Evolutionary conservation across 2,113 vertebrate genomes (phyloP).

Genomic region (Hemiprocne comata): DNA sequence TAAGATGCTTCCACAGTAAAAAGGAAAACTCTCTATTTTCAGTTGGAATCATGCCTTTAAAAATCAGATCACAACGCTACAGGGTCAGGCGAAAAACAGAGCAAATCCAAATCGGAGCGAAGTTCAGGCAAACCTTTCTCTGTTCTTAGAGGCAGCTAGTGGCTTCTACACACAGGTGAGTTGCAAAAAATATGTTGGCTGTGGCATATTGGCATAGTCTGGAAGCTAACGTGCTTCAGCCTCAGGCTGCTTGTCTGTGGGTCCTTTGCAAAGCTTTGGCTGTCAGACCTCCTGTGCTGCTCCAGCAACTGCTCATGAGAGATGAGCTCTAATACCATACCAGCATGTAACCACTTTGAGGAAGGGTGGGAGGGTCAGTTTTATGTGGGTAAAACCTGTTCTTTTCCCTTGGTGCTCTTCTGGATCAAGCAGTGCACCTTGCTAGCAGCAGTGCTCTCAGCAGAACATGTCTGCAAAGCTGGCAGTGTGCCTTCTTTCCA

Average conservation of each 20-base stretch:
- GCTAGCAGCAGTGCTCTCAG: background rate
- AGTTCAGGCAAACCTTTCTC: constrained; percentile 96
- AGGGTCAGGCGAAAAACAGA: constrained; percentile 98
- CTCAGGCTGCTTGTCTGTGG: accelerated
- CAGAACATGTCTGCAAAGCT: background rate
- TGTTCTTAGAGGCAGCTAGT: constrained; percentile 97
- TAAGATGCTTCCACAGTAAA: constrained; percentile 56
- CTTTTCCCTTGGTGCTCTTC: background rate
- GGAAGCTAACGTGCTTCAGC: background rate
- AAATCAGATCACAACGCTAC: constrained; percentile 98
- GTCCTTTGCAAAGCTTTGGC: background rate
- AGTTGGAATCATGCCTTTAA: constrained; percentile 99
- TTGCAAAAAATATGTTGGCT: background rate
- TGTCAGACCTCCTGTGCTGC: background rate
- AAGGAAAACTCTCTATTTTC: constrained; percentile 58
- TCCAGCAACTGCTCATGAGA: background rate
- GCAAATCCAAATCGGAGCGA: constrained; percentile 98
- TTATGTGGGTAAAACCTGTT: background rate
- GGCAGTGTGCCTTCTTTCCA: background rate
- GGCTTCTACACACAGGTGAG: constrained; percentile 99
- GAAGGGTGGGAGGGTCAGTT: background rate
- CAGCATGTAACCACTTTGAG: background rate
- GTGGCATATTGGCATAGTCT: background rate
- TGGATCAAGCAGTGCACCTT: background rate
- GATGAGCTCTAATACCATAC: background rate